Conservation (phyloP, 2,888 invertebrate species). For the Ptilodon capucinus region DNA sequence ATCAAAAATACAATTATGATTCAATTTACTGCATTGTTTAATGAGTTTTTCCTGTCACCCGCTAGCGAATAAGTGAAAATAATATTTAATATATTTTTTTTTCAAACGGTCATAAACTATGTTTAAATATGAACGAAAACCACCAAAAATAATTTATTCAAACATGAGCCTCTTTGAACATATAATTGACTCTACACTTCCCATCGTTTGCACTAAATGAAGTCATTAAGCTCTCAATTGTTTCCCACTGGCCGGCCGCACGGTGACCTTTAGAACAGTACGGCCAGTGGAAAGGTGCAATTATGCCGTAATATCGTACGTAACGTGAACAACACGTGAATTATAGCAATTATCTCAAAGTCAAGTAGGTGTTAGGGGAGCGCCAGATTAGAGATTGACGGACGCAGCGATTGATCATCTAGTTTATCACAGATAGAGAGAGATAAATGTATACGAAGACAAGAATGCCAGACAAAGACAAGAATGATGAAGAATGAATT, state of each 20-base stretch:
- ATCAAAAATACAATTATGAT: no score
- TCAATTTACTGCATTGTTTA: no score
- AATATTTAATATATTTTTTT: no score
- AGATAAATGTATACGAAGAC: no score
- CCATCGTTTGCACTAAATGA: constrained; percentile 20
- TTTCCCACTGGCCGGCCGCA: constrained; percentile 7
- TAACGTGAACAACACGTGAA: constrained; percentile 37
- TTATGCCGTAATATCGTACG: constrained; percentile 36
- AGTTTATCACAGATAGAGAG: no score
- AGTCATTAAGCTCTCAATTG: constrained; percentile 25
- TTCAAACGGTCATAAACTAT: no score
- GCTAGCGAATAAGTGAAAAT: no score
- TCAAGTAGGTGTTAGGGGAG: constrained; percentile 30
- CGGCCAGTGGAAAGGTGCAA: constrained; percentile 27
- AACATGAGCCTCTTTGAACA: no score
- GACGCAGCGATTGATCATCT: not conserved
- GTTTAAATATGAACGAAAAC: not conserved
- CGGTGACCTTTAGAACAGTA: constrained; percentile 31
- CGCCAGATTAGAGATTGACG: constrained; percentile 5
- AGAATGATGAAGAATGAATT: no score
- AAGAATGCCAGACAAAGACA: no score
- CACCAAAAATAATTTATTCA: not conserved
- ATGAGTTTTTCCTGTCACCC: no score
- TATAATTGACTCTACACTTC: not conserved
- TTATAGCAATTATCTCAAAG: constrained; percentile 44